Evolutionary conservation across 2,113 vertebrate genomes (phyloP).

Genomic region (Pantherophis guttatus): DNA sequence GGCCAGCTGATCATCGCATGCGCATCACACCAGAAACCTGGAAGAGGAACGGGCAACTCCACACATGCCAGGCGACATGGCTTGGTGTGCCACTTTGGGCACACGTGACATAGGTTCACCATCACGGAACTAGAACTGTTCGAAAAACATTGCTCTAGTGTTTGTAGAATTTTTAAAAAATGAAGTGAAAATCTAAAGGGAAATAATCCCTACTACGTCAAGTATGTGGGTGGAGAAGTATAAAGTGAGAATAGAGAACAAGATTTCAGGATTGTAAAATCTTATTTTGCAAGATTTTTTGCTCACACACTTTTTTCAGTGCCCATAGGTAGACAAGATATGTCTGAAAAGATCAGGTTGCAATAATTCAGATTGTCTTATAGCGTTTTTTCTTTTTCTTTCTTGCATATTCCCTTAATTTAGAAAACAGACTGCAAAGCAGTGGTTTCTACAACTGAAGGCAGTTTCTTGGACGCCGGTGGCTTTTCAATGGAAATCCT

Average conservation of each 20-base stretch:
- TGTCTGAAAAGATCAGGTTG: neutral
- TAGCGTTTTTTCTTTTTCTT: neutral
- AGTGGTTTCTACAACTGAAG: constrained; percentile 73
- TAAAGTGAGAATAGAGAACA: neutral
- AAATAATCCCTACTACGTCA: neutral
- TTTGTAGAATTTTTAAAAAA: neutral
- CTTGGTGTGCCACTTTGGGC: too few species aligned
- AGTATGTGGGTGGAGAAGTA: neutral
- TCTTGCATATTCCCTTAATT: neutral
- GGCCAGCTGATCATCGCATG: too few species aligned
- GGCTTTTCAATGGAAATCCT: constrained; percentile 74
- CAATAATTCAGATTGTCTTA: neutral
- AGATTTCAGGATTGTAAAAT: neutral
- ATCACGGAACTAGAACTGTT: neutral
- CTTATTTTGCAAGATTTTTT: neutral
- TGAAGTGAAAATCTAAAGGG: neutral
- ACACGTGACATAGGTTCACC: too few species aligned
- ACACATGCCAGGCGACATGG: too few species aligned
- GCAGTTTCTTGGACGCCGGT: constrained; percentile 65
- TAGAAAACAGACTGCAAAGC: constrained; percentile 82
- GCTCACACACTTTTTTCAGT: neutral
- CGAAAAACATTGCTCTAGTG: neutral
- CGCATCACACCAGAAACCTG: too few species aligned
- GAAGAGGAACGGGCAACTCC: too few species aligned
- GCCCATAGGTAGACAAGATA: neutral